Percentiles rank a stretch among this genome's conserved stretches.
Conservation (phyloP, 2,888 invertebrate species). For the Amblyjoppa fuscipennis region DNA sequence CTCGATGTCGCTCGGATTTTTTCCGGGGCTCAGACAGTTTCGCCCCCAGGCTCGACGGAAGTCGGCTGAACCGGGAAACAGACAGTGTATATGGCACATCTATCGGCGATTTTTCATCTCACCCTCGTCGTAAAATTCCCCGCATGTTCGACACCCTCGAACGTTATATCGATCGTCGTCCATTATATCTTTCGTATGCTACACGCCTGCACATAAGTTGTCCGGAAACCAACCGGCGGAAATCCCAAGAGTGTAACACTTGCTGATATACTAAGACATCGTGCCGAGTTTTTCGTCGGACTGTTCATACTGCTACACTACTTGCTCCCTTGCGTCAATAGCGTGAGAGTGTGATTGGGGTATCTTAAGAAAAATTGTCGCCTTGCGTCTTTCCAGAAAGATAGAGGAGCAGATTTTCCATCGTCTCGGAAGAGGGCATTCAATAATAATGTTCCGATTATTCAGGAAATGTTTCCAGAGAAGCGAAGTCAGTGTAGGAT, state of each 20-base stretch:
- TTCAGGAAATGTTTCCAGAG: no score
- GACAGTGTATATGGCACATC: background rate
- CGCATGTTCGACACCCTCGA: background rate
- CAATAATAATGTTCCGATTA: no score
- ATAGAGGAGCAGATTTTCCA: no score
- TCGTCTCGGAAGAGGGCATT: no score
- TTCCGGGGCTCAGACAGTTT: background rate
- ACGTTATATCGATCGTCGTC: background rate
- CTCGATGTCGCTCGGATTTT: background rate
- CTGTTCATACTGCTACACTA: no score
- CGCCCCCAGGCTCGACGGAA: background rate
- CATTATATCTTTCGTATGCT: background rate
- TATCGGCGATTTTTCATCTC: slow-evolving; percentile 30
- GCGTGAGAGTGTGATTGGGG: no score
- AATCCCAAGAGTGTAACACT: background rate
- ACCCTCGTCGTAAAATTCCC: background rate
- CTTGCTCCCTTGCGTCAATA: no score
- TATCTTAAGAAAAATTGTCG: no score
- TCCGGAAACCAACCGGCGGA: background rate
- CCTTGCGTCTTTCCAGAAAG: no score
- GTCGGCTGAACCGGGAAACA: background rate
- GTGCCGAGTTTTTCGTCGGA: background rate
- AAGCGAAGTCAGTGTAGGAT: no score
- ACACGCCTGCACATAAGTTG: background rate
- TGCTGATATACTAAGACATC: background rate